Evolutionary conservation across 2,888 invertebrate genomes (phyloP), one percentile per base, ranked within the genome.

Genomic region (Anodontia alba): DNA sequence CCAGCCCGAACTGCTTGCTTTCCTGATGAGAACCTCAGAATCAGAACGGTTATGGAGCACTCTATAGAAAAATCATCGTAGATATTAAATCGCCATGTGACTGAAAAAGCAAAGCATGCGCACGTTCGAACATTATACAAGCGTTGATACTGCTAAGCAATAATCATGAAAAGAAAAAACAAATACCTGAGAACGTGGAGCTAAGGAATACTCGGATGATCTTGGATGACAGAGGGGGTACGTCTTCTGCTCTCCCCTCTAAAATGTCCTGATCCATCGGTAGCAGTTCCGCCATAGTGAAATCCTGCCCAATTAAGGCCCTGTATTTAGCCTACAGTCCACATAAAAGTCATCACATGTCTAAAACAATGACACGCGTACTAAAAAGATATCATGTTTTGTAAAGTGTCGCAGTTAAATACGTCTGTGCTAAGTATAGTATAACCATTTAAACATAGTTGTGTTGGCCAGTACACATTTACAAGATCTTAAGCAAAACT

Each of bases 181-280:
- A 38, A 8, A 46, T 78, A 86, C 86, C 86, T 79, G 86, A 83
- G 72, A 86, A 86, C 1, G 86, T 86, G 5, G 86, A 86, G 33
- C 86, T 86, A 17, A 86, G 70, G 49, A 86, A 86, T 8, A 83
- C 86, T 10, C 86, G 73, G 29, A 86, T 78, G 36, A 86, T 83
- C 73, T 78, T 83, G 23, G 79, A 81, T 0, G 83, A 70, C 3
- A 74, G 74, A 1, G 74, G 46, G 2, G 79, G 26, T 3, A 86
- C 81, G 5, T 74, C 75, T 23, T 81, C 79, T 7, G 70, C 77
- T 23, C 83, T 74, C 23, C 86, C 86, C 54, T 86, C 86, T 38
- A 86, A 49, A 23, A 85, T 57, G 68, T 73, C 78, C 23, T 33
- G 57, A 31, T 76, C 51, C 66, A 62, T 5, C 62, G 31, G 62